Evolutionary conservation across 2,797 vertebrate species (phyloP), one percentile per base, ranked within the genome.

Genomic region (Mionectes olivaceus): DNA sequence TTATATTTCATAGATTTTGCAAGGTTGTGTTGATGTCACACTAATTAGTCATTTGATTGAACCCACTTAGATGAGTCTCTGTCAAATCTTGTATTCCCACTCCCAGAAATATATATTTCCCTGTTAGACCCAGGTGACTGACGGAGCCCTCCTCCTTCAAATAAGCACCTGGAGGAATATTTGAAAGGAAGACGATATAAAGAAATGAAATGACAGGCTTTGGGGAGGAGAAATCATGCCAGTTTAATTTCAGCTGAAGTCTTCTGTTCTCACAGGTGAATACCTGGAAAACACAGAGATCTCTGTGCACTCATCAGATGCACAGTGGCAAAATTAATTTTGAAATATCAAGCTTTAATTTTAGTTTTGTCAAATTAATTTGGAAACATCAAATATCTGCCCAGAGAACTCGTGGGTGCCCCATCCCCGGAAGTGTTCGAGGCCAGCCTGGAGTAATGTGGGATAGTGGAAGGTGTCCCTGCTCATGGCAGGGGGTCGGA

Each of bases 21-120:
- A 81, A 86, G 76, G 60, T 43, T 87, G 32, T 77, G 57, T 81
- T 85, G 79, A n/a, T 95, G 84, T 73, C 76, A 73, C 35, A 9
- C 78, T 93, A 91, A 94, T 96, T 93, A 95, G 32, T 83, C 79
- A 85, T 47, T 56, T 5, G 1, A 64, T 33, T 89, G 82, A 94
- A 92, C 73, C 33, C 44, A 37, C 61, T 78, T 44, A 69, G 89
- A 55, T 0, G 9, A 93, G 28, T 44, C 50, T 60, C 74, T 79
- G 77, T 70, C 85, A 82, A 49, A 94, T 50, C 53, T 81, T 32
- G 15, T 37, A 64, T 71, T 78, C 61, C 61, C n/a, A 39, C 19
- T 64, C 30, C 18, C 55, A 93, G 59, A 93, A 91, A 61, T 37
- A 43, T 77, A 84, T 92, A 85, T 56, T 87, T 9, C 35, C 50